phyloP scores from a whole-genome alignment of 2,113 vertebrate genomes.

The Athene cunicularia region DNA sequence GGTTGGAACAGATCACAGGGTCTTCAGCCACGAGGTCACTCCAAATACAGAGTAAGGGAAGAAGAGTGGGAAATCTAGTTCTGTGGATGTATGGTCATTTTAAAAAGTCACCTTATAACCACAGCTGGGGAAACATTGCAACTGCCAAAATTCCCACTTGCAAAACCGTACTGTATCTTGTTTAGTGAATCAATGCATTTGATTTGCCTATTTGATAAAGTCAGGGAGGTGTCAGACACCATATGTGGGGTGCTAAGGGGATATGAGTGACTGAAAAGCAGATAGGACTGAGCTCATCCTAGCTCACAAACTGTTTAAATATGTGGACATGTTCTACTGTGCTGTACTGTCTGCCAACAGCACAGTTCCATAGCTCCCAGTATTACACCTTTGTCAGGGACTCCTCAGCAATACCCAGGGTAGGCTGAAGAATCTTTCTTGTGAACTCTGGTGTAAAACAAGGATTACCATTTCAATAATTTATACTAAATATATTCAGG shows the following conservation, averaged over 20 bases:
- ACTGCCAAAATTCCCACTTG: background rate
- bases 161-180: background rate
- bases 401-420: background rate
- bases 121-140: background rate
- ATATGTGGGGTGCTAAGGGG: background rate
- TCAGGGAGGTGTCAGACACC: background rate
- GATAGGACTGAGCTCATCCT: background rate
- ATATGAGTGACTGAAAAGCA: background rate
- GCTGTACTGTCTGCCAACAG: accelerated
- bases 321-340: background rate
- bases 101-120: background rate
- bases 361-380: background rate
- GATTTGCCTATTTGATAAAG: background rate
- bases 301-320: background rate
- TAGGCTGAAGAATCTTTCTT: background rate
- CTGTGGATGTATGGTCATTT: background rate
- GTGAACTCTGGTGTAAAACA: background rate
- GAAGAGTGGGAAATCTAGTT: background rate
- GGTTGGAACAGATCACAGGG: background rate
- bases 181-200: background rate
- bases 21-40: background rate
- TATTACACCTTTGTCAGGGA: background rate
- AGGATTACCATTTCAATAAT: background rate
- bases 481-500: background rate
- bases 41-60: background rate